Base-by-base conservation (phyloP, 1,140 invertebrate species). In the Trypoxylus dichotomus region DNA sequence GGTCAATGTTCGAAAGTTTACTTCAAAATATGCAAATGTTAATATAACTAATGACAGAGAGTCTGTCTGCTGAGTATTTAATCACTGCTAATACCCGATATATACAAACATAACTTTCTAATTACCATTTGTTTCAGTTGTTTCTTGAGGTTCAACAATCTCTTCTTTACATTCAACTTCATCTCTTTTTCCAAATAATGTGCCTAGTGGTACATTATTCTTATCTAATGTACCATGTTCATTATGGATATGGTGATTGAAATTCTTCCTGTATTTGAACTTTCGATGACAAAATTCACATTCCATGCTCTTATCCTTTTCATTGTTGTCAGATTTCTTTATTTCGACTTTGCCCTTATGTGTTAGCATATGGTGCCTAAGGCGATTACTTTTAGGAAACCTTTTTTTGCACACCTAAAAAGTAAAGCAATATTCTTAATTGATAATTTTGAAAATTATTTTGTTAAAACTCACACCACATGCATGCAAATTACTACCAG, bases 201-300 rank as follows among this genome's bases (percentile, higher is more conserved):
- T 75, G 68, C 80, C 80, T 25, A 82, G 32, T 37, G 81, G 80
- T 54, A 79, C 78, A 74, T 83, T 81, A 27, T 77, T 81, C 47
- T 83, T 81, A 43, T 85, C 85, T 0, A 81, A 83, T 77, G 85
- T 83, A 7, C 83, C 84, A 79, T 86, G 85, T 80, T 86, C 85
- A 3, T 76, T 80, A 72, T 83, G 82, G 83, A 86, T 85, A 58
- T 86, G 85, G 78, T 86, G 85, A 32, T 80, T 79, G 76, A 85
- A 86, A 77, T 84, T 86, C 76, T 86, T 86, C 75, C 79, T 83
- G 76, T 86, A 86, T 75, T 86, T 85, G 78, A 86, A 86, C 80
- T 85, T 86, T 68, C 85, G 76, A 82, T 86, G 85, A 75, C 85
- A 86, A 78, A 85, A 86, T 80, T 86, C 85, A 79, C 85, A 86